Evolutionary conservation across 2,113 vertebrate species (phyloP).

Genomic region (Cyanoramphus novaezelandiae): DNA sequence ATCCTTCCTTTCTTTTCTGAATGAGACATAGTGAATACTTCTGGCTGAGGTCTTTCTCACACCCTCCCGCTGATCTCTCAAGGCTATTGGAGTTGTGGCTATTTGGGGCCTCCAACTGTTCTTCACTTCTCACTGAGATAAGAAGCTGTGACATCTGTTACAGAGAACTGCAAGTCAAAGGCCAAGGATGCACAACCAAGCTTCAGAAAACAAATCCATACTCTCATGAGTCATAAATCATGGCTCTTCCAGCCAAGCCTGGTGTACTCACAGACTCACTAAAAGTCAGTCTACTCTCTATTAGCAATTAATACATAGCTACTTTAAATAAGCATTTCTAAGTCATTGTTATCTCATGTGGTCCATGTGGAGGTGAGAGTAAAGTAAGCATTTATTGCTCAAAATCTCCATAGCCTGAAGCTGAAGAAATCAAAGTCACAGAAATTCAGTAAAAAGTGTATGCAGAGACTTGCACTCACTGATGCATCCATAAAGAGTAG

Average conservation of each 20-base stretch:
- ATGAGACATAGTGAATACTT: neutral
- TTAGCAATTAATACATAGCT: neutral
- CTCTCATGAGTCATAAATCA: neutral
- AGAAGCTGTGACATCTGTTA: neutral
- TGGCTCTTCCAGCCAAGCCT: neutral
- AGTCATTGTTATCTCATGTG: neutral
- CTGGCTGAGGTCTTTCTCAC: neutral
- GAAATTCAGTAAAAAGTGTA: neutral
- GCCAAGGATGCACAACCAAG: neutral
- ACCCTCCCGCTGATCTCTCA: neutral
- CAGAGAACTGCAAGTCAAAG: neutral
- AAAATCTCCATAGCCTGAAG: neutral
- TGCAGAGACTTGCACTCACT: neutral
- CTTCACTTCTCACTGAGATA: neutral
- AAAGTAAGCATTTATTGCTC: neutral
- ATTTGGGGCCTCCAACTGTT: neutral
- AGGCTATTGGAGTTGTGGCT: neutral
- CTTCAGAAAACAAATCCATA: neutral
- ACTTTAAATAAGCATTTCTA: neutral
- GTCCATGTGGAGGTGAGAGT: neutral
- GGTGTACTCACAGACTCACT: neutral
- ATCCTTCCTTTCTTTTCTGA: neutral
- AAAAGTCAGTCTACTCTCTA: neutral
- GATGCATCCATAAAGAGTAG: neutral
- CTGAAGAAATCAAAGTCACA: neutral